phyloP scores from a whole-genome alignment of 2,113 vertebrate species.

The Crotalus viridis region DNA sequence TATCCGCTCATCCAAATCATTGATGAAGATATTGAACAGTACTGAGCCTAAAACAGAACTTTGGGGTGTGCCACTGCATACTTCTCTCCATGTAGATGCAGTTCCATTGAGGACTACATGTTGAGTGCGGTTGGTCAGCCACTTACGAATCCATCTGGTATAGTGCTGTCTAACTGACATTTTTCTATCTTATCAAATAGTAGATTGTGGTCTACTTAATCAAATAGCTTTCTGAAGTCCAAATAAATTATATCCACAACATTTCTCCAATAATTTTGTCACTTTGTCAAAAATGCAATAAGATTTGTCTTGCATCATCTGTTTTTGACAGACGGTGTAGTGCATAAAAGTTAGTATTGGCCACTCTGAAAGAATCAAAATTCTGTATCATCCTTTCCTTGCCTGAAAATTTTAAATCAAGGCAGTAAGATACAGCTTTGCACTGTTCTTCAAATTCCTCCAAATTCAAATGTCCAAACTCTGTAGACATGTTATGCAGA shows the following conservation, averaged over 20 bases:
- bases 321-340: neutral
- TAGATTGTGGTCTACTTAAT: neutral
- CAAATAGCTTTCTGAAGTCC: neutral
- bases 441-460: neutral
- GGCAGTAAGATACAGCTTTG: neutral
- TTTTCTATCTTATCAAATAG: neutral
- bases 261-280: neutral
- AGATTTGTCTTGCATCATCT: neutral
- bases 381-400: neutral
- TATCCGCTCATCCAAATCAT: neutral
- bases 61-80: neutral
- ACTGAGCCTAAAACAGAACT: neutral
- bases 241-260: neutral
- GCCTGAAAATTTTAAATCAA: neutral
- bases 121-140: neutral
- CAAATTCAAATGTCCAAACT: neutral
- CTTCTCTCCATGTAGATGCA: no score
- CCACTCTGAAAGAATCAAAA: neutral
- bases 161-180: neutral
- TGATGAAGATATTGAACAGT: neutral
- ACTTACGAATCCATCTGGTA: neutral
- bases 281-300: neutral
- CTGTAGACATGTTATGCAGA: neutral
- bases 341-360: neutral
- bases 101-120: neutral